A percentile compares a stretch with the other conserved stretches of the same genome.
phyloP scores from a whole-genome alignment of 2,113 vertebrate species.

The Pao palembangensis region DNA sequence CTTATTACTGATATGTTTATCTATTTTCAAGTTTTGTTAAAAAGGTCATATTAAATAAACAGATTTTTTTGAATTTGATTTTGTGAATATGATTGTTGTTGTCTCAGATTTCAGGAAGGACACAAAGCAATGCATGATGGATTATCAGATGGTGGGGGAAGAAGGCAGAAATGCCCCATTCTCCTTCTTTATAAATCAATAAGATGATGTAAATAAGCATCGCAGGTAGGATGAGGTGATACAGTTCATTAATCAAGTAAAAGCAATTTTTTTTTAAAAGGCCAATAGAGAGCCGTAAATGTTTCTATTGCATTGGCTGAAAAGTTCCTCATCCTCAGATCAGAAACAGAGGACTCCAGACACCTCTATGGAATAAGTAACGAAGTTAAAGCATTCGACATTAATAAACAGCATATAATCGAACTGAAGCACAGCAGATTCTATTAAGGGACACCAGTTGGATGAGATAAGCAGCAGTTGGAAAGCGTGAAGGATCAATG shows the following conservation, averaged over 20 bases:
- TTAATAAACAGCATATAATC: neutral
- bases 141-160: too few relatives aligned
- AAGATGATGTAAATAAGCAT: too few relatives aligned
- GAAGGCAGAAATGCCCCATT: too few relatives aligned
- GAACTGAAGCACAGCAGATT: conserved; percentile 31
- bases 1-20: too few relatives aligned
- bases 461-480: conserved; percentile 60
- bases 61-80: too few relatives aligned
- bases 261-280: neutral
- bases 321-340: conserved; percentile 50
- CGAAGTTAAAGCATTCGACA: conserved; percentile 36
- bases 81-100: too few relatives aligned
- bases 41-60: too few relatives aligned
- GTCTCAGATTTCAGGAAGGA: too few relatives aligned
- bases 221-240: too few relatives aligned
- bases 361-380: conserved; percentile 45
- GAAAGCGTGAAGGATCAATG: conserved; percentile 57
- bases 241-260: neutral
- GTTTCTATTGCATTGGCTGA: conserved; percentile 23
- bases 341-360: conserved; percentile 60
- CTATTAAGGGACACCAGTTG: conserved; percentile 51
- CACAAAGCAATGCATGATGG: too few relatives aligned
- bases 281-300: neutral
- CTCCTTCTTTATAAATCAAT: too few relatives aligned
- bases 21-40: too few relatives aligned